Evolutionary conservation across 1,140 invertebrate species (phyloP).

Genomic region (Drosophila varians): DNA sequence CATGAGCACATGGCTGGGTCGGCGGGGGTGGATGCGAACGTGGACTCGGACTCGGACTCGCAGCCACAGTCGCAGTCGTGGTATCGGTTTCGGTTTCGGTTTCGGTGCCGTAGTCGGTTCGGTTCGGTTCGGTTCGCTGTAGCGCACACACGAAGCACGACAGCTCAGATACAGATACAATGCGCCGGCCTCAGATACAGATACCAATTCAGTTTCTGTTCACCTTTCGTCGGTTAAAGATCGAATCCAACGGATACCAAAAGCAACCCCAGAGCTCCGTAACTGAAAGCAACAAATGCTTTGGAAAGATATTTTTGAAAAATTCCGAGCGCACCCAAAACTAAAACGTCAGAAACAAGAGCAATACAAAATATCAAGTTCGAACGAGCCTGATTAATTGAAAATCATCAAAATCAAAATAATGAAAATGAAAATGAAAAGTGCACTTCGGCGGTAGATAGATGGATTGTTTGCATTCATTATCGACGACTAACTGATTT

Average conservation of each 20-base stretch:
- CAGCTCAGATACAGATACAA: slow-evolving; percentile 7
- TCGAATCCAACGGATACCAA: slow-evolving; percentile 50
- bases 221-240: slow-evolving; percentile 70
- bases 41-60: not conserved
- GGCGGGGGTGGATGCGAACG: too few species aligned
- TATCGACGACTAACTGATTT: slow-evolving; percentile 58
- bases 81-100: too few species aligned
- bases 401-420: not conserved
- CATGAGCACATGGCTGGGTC: slow-evolving; percentile 37
- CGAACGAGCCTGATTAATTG: slow-evolving; percentile 27
- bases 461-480: slow-evolving; percentile 2
- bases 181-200: slow-evolving; percentile 6
- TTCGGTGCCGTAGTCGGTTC: not conserved
- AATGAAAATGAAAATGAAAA: not conserved
- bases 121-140: slow-evolving; percentile 24
- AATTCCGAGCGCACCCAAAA: slow-evolving; percentile 48
- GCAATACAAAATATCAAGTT: slow-evolving; percentile 5
- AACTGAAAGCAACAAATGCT: slow-evolving; percentile 40
- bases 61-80: too few species aligned
- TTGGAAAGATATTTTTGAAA: slow-evolving; percentile 53
- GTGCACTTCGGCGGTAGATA: slow-evolving; percentile 28
- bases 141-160: slow-evolving; percentile 3
- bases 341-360: slow-evolving; percentile 17
- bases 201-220: slow-evolving; percentile 53
- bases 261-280: slow-evolving; percentile 4